These are phyloP conservation scores for Microplitis mediator DNA, from an alignment of 1,140 invertebrate genomes.

Conservation along the genomic window DNA sequence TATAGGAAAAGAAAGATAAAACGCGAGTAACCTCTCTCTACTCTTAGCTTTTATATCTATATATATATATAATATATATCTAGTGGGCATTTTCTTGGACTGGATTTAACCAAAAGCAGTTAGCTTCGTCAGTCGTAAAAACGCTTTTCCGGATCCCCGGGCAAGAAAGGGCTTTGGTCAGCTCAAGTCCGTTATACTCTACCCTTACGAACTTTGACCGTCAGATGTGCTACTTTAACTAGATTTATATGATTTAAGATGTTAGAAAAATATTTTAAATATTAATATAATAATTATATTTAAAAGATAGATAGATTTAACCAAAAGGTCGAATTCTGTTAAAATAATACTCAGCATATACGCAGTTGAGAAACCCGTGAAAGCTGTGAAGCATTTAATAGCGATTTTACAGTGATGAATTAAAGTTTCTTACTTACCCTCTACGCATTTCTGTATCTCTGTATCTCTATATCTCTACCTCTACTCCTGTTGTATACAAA, in stretches of 20 bases:
- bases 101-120: conserved; percentile 22
- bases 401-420: conserved; percentile 13
- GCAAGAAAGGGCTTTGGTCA: conserved; percentile 30
- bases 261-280: no score
- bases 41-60: no score
- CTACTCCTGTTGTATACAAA: conserved; percentile 18
- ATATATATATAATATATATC: no score
- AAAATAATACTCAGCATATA: no score
- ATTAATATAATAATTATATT: no score
- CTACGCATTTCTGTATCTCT: no score
- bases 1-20: background rate
- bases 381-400: conserved; percentile 13
- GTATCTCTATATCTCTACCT: no score
- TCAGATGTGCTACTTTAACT: conserved; percentile 15
- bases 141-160: conserved; percentile 3
- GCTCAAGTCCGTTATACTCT: background rate
- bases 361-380: background rate
- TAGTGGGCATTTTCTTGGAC: background rate
- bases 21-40: background rate
- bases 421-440: conserved; percentile 14
- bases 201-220: conserved; percentile 17
- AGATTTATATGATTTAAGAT: conserved; percentile 1
- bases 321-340: no score
- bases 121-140: conserved; percentile 32
- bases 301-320: no score